A percentile compares a stretch with the other conserved stretches of the same genome.
Evolutionary conservation across 2,888 invertebrate species (phyloP).

Genomic region (Plemyria rubiginata): DNA sequence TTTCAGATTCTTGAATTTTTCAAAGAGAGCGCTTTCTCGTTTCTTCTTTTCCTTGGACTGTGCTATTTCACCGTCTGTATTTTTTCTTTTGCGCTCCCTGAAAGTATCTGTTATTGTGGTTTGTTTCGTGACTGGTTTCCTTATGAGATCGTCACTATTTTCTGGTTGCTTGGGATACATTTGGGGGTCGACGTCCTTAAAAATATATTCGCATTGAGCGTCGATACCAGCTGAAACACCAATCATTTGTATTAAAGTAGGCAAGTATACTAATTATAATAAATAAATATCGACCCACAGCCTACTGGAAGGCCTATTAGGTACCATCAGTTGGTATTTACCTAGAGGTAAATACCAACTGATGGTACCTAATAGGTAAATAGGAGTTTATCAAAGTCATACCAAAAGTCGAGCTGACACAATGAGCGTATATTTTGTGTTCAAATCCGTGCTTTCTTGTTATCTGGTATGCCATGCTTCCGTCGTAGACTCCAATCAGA

Average conservation of each 20-base stretch:
- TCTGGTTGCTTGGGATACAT: conserved; percentile 3
- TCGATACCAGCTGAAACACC: conserved; percentile 82
- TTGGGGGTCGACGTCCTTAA: conserved; percentile 55
- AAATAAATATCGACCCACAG: no score
- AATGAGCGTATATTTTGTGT: conserved; percentile 79
- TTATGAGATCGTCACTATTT: conserved; percentile 11
- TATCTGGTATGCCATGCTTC: conserved; percentile 70
- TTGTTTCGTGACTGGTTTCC: conserved; percentile 44
- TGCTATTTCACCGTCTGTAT: conserved; percentile 45
- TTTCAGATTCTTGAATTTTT: conserved; percentile 63
- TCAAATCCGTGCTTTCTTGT: conserved; percentile 66
- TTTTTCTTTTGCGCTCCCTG: conserved; percentile 67
- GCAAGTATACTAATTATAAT: no score
- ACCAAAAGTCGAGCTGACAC: conserved; percentile 86
- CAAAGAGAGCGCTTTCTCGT: conserved; percentile 59
- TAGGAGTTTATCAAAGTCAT: conserved; percentile 36
- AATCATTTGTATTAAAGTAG: conserved; percentile 2
- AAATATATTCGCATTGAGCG: conserved; percentile 64
- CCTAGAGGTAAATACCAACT: no score
- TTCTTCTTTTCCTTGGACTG: conserved; percentile 71
- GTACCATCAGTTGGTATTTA: no score
- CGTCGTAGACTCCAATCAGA: conserved; percentile 73
- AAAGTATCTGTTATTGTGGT: conserved; percentile 56
- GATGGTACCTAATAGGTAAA: not conserved
- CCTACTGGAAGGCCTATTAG: no score